Percentiles rank a stretch among this genome's conserved stretches.
phyloP scores from a whole-genome alignment of 1,140 invertebrate species.

The Lasaia peninsularis region DNA sequence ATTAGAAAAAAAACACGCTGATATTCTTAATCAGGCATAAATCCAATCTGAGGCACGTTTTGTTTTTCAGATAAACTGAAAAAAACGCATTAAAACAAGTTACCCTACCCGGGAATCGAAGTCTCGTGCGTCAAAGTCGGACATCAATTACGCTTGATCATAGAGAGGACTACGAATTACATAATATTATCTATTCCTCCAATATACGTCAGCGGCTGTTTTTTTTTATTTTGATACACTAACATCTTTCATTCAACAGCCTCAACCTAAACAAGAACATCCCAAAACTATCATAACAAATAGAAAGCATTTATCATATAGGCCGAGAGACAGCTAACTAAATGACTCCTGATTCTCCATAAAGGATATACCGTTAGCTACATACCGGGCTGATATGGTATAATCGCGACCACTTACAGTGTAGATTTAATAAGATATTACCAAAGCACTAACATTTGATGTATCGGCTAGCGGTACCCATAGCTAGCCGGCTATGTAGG shows the following conservation, averaged over 20 bases:
- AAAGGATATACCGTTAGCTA: conserved; percentile 42
- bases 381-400: conserved; percentile 39
- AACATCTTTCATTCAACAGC: neutral
- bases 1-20: too few species aligned
- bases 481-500: conserved; percentile 54
- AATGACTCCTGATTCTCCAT: conserved; percentile 8
- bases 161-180: too few species aligned
- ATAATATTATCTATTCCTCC: too few species aligned
- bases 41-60: too few species aligned
- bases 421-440: conserved; percentile 47
- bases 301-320: neutral
- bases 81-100: too few species aligned
- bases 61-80: too few species aligned
- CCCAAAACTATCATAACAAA: neutral
- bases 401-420: conserved; percentile 47
- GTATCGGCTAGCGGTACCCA: conserved; percentile 66
- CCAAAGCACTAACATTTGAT: conserved; percentile 57
- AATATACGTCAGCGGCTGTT: too few species aligned
- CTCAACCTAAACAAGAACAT: neutral
- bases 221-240: too few species aligned
- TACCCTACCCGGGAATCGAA: too few species aligned
- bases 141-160: too few species aligned
- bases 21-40: too few species aligned
- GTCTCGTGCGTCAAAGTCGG: too few species aligned
- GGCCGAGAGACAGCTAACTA: neutral